Evolutionary conservation across 2,888 invertebrate genomes (phyloP).

Genomic region (Ormyrus pomaceus): DNA sequence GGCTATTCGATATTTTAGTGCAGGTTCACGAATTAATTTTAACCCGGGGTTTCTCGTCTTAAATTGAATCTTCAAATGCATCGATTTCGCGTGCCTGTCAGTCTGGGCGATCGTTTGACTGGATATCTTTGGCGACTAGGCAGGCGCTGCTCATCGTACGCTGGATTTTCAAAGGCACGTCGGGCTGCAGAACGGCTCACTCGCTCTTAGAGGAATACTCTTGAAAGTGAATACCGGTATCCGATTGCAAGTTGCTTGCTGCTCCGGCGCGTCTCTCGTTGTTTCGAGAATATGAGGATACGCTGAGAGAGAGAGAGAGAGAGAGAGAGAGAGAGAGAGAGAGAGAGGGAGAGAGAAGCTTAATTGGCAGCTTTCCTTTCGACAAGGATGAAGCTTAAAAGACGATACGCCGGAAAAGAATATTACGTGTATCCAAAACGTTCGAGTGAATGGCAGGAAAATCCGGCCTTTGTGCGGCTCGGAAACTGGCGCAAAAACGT

Average conservation of each 20-base stretch:
- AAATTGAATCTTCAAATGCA: too few relatives aligned
- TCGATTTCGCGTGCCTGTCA: too few relatives aligned
- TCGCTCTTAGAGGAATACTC: constrained; percentile 63
- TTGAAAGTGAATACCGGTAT: constrained; percentile 71
- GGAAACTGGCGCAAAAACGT: not conserved
- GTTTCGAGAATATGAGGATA: constrained; percentile 64
- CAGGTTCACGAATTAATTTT: too few relatives aligned
- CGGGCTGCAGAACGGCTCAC: not conserved
- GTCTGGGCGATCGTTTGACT: too few relatives aligned
- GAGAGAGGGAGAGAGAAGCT: not conserved
- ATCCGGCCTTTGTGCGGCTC: not conserved
- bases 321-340: not conserved
- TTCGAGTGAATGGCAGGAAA: too few relatives aligned
- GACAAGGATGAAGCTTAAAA: not conserved
- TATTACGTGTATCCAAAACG: too few relatives aligned
- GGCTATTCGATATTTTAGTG: too few relatives aligned
- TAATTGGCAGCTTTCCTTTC: constrained; percentile 32
- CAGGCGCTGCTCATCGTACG: not conserved
- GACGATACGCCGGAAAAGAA: too few relatives aligned
- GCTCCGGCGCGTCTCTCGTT: constrained; percentile 62
- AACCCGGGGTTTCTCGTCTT: too few relatives aligned
- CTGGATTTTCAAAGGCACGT: constrained; percentile 35
- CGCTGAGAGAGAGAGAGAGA: not conserved
- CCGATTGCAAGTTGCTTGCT: constrained; percentile 65
- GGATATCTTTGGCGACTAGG: too few relatives aligned